Evolutionary conservation across 2,113 vertebrate species (phyloP), one percentile per base, ranked within the genome.

Genomic region (Chamaea fasciata): DNA sequence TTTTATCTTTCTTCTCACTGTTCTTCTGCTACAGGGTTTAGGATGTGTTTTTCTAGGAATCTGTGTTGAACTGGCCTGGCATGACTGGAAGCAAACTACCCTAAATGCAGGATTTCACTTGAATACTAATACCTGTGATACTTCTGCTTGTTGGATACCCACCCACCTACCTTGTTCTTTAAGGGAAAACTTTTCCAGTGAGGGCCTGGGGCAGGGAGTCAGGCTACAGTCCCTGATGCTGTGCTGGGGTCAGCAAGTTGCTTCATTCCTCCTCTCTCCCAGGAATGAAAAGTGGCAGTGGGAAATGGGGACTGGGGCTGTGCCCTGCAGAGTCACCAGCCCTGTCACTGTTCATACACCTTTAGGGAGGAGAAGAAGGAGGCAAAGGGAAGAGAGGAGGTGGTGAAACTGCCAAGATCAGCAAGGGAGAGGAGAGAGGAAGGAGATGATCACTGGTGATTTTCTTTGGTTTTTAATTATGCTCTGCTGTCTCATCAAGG

Each of bases 391-490:
- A 57, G 17, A 59, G 64, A 82, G 39, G 28, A 42, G 5, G 5
- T 55, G 42, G 6, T 42, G 15, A 91, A 89, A 26, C 17, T 87
- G 77, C 56, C 50, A 11, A 75, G 35, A 67, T 52, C 35, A 89
- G 21, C 65, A 87, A 63, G 30, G 60, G 23, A 69, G 22, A 86
- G 49, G 19, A 88, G 75, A 31, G 35, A 94, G 55, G 63, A 90
- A 44, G 22, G 5, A 17, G 5, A 74, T 67, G 35, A 67, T 63
- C 3, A 1, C 39, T 7, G 4, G 20, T 7, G 7, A 71, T 87
- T 87, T 94, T 89, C 30, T 68, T 92, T 68, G 39, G 47, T 88
- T 92, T 96, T 85, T 87, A 84, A 60, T 93, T 87, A 64, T 10
- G 27, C 18, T 89, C 19, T 71, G 47, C 39, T 84, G n/a, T 82